Conservation (phyloP, 2,888 invertebrate genomes). For the Steromphala cineraria region DNA sequence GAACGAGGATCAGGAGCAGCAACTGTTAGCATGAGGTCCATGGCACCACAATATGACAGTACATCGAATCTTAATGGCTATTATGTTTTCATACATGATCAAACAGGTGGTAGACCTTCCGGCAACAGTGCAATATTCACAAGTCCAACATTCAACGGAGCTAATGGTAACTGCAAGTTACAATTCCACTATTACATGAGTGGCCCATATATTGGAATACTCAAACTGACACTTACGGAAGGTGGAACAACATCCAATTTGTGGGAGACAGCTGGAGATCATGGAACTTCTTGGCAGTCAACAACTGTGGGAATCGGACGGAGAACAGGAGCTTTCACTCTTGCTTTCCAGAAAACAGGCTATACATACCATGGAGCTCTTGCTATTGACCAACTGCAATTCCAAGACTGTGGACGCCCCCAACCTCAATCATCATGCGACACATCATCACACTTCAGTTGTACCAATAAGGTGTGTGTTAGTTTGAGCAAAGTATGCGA, state of each 20-base stretch:
- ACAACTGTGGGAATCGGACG: constrained; percentile 63
- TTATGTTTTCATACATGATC: constrained; percentile 61
- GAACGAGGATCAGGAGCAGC: constrained; percentile 42
- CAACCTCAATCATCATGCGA: constrained; percentile 41
- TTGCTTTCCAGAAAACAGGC: constrained; percentile 47
- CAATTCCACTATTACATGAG: constrained; percentile 63
- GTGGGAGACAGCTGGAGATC: constrained; percentile 32
- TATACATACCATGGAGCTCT: constrained; percentile 58
- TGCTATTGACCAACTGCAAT: constrained; percentile 68
- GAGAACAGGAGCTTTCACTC: constrained; percentile 47
- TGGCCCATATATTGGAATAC: constrained; percentile 47
- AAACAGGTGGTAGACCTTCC: constrained; percentile 40
- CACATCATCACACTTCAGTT: constrained; percentile 47
- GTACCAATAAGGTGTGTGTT: constrained; percentile 65
- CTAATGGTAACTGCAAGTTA: constrained; percentile 59
- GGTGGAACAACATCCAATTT: constrained; percentile 28
- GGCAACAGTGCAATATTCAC: constrained; percentile 49
- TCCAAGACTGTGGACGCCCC: constrained; percentile 53
- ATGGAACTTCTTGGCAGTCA: constrained; percentile 49
- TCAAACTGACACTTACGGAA: constrained; percentile 49
- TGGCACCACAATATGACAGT: constrained; percentile 35
- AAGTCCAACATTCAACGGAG: constrained; percentile 52
- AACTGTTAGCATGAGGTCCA: constrained; percentile 28
- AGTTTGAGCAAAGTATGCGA: constrained; percentile 53
- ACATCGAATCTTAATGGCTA: constrained; percentile 46